A percentile compares a stretch with the other conserved stretches of the same genome.
phyloP scores from a whole-genome alignment of 2,113 vertebrate genomes.

The Phrynosoma blainvillii region DNA sequence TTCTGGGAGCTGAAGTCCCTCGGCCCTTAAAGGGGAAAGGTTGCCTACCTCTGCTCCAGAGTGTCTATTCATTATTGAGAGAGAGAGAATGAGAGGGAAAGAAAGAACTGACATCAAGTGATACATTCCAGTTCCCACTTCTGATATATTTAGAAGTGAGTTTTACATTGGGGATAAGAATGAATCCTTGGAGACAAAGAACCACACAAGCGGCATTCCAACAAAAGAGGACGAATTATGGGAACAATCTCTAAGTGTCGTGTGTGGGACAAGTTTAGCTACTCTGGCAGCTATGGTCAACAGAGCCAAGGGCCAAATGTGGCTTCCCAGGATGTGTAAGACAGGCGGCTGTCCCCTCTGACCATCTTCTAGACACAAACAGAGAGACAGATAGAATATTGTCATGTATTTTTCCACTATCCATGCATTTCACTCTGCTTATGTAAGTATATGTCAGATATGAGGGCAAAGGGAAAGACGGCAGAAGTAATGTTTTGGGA shows the following conservation, averaged over 20 bases:
- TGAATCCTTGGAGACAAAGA: rapidly evolving
- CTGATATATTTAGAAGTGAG: conserved; percentile 12
- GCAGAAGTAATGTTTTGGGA: rapidly evolving
- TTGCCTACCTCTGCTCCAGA: too few species aligned
- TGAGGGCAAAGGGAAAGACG: background rate
- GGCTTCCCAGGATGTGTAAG: background rate
- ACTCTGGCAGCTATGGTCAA: background rate
- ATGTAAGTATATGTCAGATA: background rate
- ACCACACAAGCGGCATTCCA: background rate
- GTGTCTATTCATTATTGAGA: background rate
- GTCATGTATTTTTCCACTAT: background rate
- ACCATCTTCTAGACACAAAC: background rate
- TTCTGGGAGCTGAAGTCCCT: too few species aligned
- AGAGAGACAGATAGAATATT: too few species aligned
- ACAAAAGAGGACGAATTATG: background rate
- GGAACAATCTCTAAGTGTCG: background rate
- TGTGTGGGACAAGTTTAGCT: rapidly evolving
- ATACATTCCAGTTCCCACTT: conserved; percentile 34
- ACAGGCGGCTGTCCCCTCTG: background rate
- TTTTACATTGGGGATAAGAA: conserved; percentile 12
- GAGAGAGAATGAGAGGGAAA: too few species aligned
- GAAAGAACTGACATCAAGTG: background rate
- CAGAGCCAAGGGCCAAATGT: background rate
- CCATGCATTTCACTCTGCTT: rapidly evolving
- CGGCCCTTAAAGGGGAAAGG: too few species aligned